A percentile compares a stretch with the other conserved stretches of the same genome.
Conservation (phyloP, 2,113 vertebrate genomes). For the Synchiropus splendidus region DNA sequence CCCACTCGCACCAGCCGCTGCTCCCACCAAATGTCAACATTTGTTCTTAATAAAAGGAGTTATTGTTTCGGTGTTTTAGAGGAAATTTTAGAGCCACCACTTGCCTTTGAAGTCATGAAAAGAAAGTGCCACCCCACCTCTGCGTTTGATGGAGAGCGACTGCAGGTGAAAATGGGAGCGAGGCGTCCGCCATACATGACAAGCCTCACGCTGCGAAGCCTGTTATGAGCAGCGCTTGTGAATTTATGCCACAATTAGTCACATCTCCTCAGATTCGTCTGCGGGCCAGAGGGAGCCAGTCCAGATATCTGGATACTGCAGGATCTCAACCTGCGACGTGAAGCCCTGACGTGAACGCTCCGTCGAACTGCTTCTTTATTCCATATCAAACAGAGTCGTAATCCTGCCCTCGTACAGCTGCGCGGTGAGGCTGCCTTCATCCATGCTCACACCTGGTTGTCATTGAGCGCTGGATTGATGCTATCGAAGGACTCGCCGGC, state of each 20-base stretch:
- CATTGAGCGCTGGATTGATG: constrained; percentile 54
- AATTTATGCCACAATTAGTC: constrained; percentile 66
- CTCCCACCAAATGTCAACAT: constrained; percentile 80
- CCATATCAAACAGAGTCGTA: constrained; percentile 39
- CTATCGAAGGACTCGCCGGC: constrained; percentile 41
- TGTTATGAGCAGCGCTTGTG: too few species aligned
- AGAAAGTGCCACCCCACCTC: constrained; percentile 54
- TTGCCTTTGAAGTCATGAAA: constrained; percentile 73
- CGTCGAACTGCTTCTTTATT: too few species aligned
- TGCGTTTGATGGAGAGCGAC: constrained; percentile 47
- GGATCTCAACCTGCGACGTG: too few species aligned
- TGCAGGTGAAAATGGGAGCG: constrained; percentile 56
- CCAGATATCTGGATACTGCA: not conserved
- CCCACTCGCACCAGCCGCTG: constrained; percentile 39
- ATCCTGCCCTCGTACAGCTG: constrained; percentile 37
- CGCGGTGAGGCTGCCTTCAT: constrained; percentile 33
- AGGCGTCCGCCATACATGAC: constrained; percentile 35
- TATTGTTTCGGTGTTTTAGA: constrained; percentile 76
- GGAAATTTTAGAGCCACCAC: constrained; percentile 59
- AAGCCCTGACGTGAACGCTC: too few species aligned
- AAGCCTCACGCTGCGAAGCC: constrained; percentile 46
- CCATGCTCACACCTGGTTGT: constrained; percentile 42
- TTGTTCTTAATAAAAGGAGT: constrained; percentile 83
- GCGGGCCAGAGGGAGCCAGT: constrained; percentile 29
- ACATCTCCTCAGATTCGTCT: constrained; percentile 49